Conservation (phyloP, 2,797 vertebrate genomes). For the Pagetopsis macropterus region DNA sequence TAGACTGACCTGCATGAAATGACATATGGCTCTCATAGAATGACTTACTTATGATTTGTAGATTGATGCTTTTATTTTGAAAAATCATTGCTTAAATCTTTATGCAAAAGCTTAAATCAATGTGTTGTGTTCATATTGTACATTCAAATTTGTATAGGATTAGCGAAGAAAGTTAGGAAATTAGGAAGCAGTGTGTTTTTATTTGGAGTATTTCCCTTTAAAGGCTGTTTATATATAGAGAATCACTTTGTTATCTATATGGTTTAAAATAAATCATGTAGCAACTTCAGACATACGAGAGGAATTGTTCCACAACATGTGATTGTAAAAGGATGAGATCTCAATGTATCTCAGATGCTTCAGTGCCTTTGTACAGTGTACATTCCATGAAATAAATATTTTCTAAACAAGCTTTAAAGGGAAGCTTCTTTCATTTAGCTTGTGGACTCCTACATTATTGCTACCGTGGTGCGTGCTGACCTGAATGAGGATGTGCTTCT, state of each 20-base stretch:
- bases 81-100: conserved; percentile 58
- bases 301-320: conserved; percentile 50
- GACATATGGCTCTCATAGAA: conserved; percentile 29
- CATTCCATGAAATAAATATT: conserved; percentile 79
- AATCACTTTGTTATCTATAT: conserved; percentile 47
- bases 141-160: conserved; percentile 46
- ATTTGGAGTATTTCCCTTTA: conserved; percentile 48
- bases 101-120: conserved; percentile 40
- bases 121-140: conserved; percentile 49
- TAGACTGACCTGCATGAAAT: conserved; percentile 42
- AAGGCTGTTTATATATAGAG: conserved; percentile 42
- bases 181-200: conserved; percentile 37
- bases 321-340: conserved; percentile 58
- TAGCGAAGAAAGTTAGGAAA: conserved; percentile 17
- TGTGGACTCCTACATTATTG: not conserved
- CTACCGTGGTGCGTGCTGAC: not conserved
- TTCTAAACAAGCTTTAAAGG: conserved; percentile 72
- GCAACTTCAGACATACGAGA: conserved; percentile 32
- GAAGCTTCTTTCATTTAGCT: not conserved
- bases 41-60: conserved; percentile 55
- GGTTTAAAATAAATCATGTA: conserved; percentile 57
- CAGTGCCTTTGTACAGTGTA: conserved; percentile 81
- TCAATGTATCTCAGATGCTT: conserved; percentile 59
- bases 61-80: conserved; percentile 44
- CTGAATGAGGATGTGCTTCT: not conserved